A percentile compares a stretch with the other conserved stretches of the same genome.
These are phyloP conservation scores for Odontophorus gujanensis DNA, from an alignment of 2,113 vertebrate species.

Conservation along the genomic window DNA sequence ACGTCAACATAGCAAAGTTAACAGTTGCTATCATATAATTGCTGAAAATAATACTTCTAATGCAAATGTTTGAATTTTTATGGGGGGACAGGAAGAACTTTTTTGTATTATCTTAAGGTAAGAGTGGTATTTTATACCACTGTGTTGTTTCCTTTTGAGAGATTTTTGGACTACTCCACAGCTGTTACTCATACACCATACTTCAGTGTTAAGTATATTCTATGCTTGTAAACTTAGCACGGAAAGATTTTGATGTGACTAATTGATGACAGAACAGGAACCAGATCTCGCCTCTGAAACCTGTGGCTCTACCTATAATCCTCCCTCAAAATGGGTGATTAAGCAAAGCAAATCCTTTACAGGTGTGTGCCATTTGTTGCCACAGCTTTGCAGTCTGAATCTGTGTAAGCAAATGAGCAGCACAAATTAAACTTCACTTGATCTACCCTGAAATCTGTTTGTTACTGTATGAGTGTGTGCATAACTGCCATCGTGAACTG, in stretches of 20 bases:
- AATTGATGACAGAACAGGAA: neutral
- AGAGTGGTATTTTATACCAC: neutral
- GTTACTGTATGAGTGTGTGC: accelerated
- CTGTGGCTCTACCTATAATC: neutral
- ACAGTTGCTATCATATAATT: neutral
- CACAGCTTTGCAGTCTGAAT: neutral
- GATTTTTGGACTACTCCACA: neutral
- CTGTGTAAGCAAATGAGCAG: neutral
- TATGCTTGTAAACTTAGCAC: neutral
- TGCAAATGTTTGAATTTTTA: neutral
- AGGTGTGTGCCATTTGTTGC: neutral
- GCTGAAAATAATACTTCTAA: neutral
- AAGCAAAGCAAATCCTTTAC: neutral
- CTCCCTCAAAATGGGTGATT: neutral
- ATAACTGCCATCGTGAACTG: neutral
- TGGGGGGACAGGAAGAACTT: neutral
- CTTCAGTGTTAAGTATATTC: neutral
- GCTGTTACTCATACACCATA: accelerated
- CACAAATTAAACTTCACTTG: neutral
- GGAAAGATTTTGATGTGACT: neutral
- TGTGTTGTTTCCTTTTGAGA: neutral
- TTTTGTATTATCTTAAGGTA: neutral
- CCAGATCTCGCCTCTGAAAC: neutral
- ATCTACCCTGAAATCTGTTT: neutral
- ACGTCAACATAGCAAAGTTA: neutral